Base-by-base conservation (phyloP, 2,113 vertebrate genomes). In the Platanista minor region DNA sequence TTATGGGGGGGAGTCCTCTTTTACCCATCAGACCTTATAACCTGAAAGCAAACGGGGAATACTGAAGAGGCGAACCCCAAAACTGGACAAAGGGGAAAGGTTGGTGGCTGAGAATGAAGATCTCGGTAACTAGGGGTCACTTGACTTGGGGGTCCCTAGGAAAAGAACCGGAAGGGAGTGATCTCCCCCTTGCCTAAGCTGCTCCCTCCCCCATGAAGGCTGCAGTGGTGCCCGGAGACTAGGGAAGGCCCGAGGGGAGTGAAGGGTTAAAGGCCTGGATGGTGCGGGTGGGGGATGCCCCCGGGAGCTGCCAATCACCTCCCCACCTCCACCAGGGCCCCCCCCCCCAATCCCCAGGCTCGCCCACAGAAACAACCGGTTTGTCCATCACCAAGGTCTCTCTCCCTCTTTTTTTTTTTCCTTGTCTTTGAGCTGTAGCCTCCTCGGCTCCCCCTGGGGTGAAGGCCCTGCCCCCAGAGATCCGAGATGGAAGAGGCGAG, bases 231-330 rank as follows among this genome's bases (percentile, higher is more conserved):
- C 83, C 29, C 2, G 8, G 75, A 61, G 3, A 23, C 62, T 49
- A 54, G 46, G 64, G 39, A 93, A 96, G 21, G 59, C 59, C 11
- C 39, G 72, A 90, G 94, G 84, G 41, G 20, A 80, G 82, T 59
- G 20, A 97, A 75, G 97, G 59, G 93, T 98, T 97, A 97, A 98
- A 90, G 52, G 71, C 43, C 43, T 46, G 43, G 39, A 11, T 46
- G 43, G 43, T 46, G 10, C 94, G 71, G 72, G 92, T 87, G 39
- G 85, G 89, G 39, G 54, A 87, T 88, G 41, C 94, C 96, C 57
- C 91, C 97, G 62, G 75, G 96, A 94, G 91, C 95, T 96, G 96
- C 86, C 96, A 97, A 96, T 97, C 96, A 96, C 84, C 61, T 89
- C 90, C 95, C 93, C 74, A 81, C 78, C 89, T 93, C 96, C 93